Evolutionary conservation across 1,140 invertebrate species (phyloP), one percentile per base, ranked within the genome.

Genomic region (Archivesica marissinica): DNA sequence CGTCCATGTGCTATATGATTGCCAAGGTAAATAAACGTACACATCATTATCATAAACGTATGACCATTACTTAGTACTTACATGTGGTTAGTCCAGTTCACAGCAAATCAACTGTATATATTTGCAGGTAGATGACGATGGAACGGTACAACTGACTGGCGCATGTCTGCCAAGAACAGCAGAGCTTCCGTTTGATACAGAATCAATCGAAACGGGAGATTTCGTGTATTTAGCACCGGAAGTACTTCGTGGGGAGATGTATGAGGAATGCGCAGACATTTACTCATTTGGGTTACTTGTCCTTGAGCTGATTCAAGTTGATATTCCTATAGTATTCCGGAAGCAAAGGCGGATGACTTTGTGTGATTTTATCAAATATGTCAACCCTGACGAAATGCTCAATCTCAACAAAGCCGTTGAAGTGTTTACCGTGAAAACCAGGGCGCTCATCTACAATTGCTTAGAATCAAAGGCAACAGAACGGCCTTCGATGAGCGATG

Each of bases 201-300:
- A 74, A n/a, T 35, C 28, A 0, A 38, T 84, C 15, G 17, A 59
- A 7, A 77, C 87, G 7, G 61, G 78, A 35, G 72, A 86, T 75
- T 88, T 87, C 61, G 84, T 88, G 9, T 88, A 87, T 64, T 84
- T 90, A 15, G 83, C 88, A n/a, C 90, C 89, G 17, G 85, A 87
- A 56, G 90, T 91, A 0, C 84, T 91, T 9, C 35, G 56, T 20
- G 88, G 86, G 3, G 86, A 86, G 15, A 28, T 52, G 6, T 91
- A 91, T 76, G 72, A 54, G 30, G 3, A 79, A 13, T 64, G 52
- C 3, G 88, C 87, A 38, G 90, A 91, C 77, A 84, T 90, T 20
- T 91, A 90, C 68, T 87, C 87, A 44, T 88, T 91, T 50, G 90
- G 88, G 15, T 81, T 90, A 13, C 20, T 91, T 6, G 64, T 89